Evolutionary conservation across 2,888 invertebrate species (phyloP).

Genomic region (Xanthia togata): DNA sequence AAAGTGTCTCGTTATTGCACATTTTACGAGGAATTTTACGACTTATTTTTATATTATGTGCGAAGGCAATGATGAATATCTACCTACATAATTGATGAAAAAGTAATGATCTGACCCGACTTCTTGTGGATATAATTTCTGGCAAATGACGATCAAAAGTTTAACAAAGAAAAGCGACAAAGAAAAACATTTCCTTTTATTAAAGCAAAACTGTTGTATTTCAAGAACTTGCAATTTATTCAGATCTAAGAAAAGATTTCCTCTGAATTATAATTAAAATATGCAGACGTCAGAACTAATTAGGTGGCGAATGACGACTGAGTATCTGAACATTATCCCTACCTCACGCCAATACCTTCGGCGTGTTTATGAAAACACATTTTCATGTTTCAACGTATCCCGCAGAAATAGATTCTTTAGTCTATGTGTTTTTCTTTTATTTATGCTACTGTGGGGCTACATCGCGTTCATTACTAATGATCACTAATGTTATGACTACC

Average conservation of each 20-base stretch:
- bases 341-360: slow-evolving; percentile 48
- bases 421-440: slow-evolving; percentile 18
- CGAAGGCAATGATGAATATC: slow-evolving; percentile 6
- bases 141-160: background rate
- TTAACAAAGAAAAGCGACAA: background rate
- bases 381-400: slow-evolving; percentile 38
- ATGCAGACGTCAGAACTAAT: slow-evolving; percentile 64
- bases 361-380: slow-evolving; percentile 51
- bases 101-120: background rate
- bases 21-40: slow-evolving; percentile 25
- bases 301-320: slow-evolving; percentile 58
- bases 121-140: background rate
- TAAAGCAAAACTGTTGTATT: slow-evolving; percentile 2
- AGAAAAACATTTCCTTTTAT: background rate
- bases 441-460: slow-evolving; percentile 10
- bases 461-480: slow-evolving; percentile 17
- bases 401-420: slow-evolving; percentile 35
- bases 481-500: slow-evolving; percentile 13
- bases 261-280: slow-evolving; percentile 57
- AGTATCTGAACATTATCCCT: slow-evolving; percentile 48
- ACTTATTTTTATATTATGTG: slow-evolving; percentile 14
- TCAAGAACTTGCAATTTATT: slow-evolving; percentile 30
- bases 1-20: slow-evolving; percentile 31
- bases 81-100: slow-evolving; percentile 15
- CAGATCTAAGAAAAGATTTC: slow-evolving; percentile 36